A percentile compares a stretch with the other conserved stretches of the same genome.
Conservation (phyloP, 2,113 vertebrate species). For the Polypterus bichir region DNA sequence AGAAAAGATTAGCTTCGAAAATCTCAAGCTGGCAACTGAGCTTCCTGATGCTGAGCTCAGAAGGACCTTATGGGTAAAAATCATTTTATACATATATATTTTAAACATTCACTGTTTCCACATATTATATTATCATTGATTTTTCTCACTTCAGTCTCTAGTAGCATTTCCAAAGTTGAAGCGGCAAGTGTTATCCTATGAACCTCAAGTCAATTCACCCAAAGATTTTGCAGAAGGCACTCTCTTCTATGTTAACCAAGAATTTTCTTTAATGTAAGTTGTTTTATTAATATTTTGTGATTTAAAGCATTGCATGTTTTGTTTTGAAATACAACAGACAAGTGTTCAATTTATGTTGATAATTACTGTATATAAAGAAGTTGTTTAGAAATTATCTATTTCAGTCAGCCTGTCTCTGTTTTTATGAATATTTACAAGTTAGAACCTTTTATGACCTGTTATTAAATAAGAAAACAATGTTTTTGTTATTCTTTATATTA, state of each 20-base stretch:
- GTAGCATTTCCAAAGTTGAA: constrained; percentile 98
- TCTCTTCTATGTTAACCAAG: constrained; percentile 95
- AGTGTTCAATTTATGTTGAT: too few species aligned
- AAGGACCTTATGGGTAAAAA: constrained; percentile 90
- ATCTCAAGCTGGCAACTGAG: constrained; percentile 92
- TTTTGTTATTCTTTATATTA: too few species aligned
- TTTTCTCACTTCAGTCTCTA: constrained; percentile 64
- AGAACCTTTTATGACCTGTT: too few species aligned
- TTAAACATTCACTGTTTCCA: constrained; percentile 18
- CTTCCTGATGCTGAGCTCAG: constrained; percentile 94
- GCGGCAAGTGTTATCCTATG: constrained; percentile 89
- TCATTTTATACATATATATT: constrained; percentile 27
- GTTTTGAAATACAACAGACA: too few species aligned
- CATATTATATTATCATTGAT: constrained; percentile 7
- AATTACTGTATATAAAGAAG: too few species aligned
- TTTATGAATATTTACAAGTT: too few species aligned
- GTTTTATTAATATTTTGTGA: background rate
- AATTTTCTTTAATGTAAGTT: constrained; percentile 96
- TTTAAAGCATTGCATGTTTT: too few species aligned
- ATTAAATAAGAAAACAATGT: too few species aligned
- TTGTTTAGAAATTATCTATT: too few species aligned
- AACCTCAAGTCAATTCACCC: constrained; percentile 89
- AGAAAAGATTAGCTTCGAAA: constrained; percentile 97
- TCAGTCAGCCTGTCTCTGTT: too few species aligned
- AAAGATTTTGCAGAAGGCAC: constrained; percentile 98